Percentiles rank a stretch among this genome's conserved stretches.
Evolutionary conservation across 2,797 vertebrate genomes (phyloP).

Genomic region (Cephalopachus bancanus): DNA sequence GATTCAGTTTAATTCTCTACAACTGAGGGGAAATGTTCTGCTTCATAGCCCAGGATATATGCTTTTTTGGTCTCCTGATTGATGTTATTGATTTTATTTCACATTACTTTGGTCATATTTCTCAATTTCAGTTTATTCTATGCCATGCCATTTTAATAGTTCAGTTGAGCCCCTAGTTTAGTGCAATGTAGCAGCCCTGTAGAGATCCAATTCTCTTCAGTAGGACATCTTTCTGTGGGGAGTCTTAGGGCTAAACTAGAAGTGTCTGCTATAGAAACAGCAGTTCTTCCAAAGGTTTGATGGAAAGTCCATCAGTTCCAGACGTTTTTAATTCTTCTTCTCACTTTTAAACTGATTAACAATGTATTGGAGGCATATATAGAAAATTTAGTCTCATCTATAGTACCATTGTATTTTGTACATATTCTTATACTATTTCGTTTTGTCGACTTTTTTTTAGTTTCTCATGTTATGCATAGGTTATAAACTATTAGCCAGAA

Average conservation of each 20-base stretch:
- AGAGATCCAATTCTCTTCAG: background rate
- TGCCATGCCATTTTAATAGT: constrained; percentile 31
- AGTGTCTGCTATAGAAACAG: background rate
- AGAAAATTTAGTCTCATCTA: background rate
- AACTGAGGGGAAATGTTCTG: constrained; percentile 67
- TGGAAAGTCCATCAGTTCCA: background rate
- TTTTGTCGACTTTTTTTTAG: background rate
- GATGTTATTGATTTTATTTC: constrained; percentile 78
- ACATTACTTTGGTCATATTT: constrained; percentile 67
- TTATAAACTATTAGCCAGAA: background rate
- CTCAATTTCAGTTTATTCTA: constrained; percentile 57
- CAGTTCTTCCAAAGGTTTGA: background rate
- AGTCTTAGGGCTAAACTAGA: background rate
- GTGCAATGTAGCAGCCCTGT: background rate
- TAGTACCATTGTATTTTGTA: background rate
- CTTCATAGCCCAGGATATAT: constrained; percentile 59
- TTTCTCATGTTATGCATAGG: background rate
- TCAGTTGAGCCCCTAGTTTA: background rate
- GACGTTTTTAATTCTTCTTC: background rate
- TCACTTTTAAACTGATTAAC: background rate
- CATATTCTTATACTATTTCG: background rate
- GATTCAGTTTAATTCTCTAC: constrained; percentile 37
- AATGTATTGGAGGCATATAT: background rate
- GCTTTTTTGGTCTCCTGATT: constrained; percentile 68
- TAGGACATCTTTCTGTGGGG: background rate